Evolutionary conservation across 2,797 vertebrate species (phyloP), one percentile per base, ranked within the genome.

Genomic region (Pelobates cultripes): DNA sequence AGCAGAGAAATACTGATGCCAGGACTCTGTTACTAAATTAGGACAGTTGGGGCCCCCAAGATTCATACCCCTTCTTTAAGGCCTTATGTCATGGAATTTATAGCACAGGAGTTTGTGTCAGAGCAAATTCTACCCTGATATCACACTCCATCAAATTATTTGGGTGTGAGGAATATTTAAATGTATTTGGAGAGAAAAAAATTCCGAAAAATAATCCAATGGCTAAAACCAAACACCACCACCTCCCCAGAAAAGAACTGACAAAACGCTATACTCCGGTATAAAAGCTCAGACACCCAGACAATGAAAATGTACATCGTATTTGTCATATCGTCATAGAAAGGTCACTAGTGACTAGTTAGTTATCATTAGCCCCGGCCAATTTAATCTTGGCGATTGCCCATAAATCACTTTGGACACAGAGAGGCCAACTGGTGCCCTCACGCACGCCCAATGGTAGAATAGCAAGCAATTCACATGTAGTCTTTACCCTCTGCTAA

Each of bases 321-420:
- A 69, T 85, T 70, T 73, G 74, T 72, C 44, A 80, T 80, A 63
- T 73, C 43, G 72, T 77, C 78, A 82, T 72, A 15, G 85, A 85
- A 86, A 86, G 86, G 85, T 83, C 85, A 84, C 67, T 69, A 69
- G 70, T 79, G 84, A 81, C 87, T 55, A 85, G 85, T 84, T 86
- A 43, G 85, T 86, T 86, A 84, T 82, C 83, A 79, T 88, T 85
- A 89, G 87, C 83, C 84, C 79, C 85, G 86, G 87, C 84, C 88
- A 88, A 87, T 87, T 86, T 85, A 86, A 88, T 88, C 81, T 84
- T 1, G 60, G 84, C 47, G 43, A 74, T 57, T 3, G 76, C 7
- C 75, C 10, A 88, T 87, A 80, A 84, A 88, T 88, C 87, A 86
- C 80, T 14, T 61, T 0, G n/a, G 83, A 85, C 77, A 80, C 41